Conservation (phyloP, 53 echinoderm and acorn worm genomes). For the Echinarachnius parma region DNA sequence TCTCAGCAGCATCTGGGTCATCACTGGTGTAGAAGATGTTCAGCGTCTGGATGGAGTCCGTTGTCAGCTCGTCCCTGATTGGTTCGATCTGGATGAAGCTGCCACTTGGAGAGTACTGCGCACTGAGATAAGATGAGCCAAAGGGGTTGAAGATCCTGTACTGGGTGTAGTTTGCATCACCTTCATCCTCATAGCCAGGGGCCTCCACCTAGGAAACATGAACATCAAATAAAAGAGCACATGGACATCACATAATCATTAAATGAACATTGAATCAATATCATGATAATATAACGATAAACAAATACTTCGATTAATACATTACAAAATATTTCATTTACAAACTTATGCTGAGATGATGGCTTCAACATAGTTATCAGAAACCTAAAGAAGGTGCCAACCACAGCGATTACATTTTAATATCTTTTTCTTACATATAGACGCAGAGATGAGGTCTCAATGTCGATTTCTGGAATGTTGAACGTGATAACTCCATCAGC, state of each 20-base stretch:
- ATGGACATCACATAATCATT: background rate
- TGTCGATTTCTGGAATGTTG: conserved; percentile 8
- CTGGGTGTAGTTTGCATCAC: conserved; percentile 1
- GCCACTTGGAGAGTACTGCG: conserved; percentile 32
- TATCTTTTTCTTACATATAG: conserved; percentile 21
- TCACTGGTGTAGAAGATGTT: conserved; percentile 17
- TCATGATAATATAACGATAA: background rate
- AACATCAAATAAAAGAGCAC: too few species aligned
- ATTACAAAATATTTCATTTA: too few species aligned
- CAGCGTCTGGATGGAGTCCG: conserved; percentile 8
- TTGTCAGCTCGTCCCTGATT: conserved; percentile 1
- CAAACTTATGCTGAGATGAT: too few species aligned
- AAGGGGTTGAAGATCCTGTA: conserved; percentile 12
- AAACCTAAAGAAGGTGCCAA: too few species aligned
- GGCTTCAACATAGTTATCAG: too few species aligned
- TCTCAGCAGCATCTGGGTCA: background rate
- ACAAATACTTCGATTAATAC: background rate
- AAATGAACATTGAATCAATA: background rate
- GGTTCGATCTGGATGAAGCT: conserved; percentile 31
- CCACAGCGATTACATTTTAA: too few species aligned
- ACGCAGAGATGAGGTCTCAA: conserved; percentile 1
- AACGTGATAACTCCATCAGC: conserved; percentile 11
- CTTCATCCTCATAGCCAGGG: background rate
- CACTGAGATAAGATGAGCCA: background rate
- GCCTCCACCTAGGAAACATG: conserved; percentile 21